These are phyloP conservation scores for Xenentodon cancila DNA, from an alignment of 2,797 vertebrate genomes.

Conservation along the genomic window DNA sequence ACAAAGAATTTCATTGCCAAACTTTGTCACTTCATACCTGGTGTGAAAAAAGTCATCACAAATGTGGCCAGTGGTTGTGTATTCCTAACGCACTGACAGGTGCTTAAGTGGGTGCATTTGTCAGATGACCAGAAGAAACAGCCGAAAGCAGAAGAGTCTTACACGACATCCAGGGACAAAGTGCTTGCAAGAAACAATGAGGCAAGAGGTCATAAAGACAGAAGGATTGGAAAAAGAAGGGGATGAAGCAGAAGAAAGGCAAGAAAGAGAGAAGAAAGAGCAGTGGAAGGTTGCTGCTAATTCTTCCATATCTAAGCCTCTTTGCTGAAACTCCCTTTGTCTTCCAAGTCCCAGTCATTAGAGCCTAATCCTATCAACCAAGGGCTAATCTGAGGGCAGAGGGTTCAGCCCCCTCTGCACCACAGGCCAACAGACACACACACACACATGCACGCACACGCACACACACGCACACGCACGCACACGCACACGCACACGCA, in stretches of 20 bases:
- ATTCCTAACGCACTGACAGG: slow-evolving; percentile 24
- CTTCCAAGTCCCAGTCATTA: slow-evolving; percentile 99
- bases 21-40: too few relatives aligned
- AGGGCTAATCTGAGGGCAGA: slow-evolving; percentile 95
- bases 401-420: slow-evolving; percentile 85
- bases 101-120: slow-evolving; percentile 15
- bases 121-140: slow-evolving; percentile 32
- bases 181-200: slow-evolving; percentile 58
- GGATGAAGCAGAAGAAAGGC: slow-evolving; percentile 49
- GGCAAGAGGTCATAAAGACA: slow-evolving; percentile 64
- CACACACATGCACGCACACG: slow-evolving; percentile 33
- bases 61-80: background rate
- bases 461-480: background rate
- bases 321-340: slow-evolving; percentile 99
- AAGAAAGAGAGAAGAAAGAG: slow-evolving; percentile 66
- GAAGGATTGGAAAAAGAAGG: slow-evolving; percentile 47
- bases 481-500: slow-evolving; percentile 33
- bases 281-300: slow-evolving; percentile 96
- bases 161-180: slow-evolving; percentile 76
- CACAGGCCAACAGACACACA: slow-evolving; percentile 66
- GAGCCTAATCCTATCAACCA: slow-evolving; percentile 99
- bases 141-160: slow-evolving; percentile 35
- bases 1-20: too few relatives aligned
- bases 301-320: slow-evolving; percentile 99
- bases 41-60: background rate